Conservation (phyloP, 2,888 invertebrate genomes). For the Sarcophaga variegata region DNA sequence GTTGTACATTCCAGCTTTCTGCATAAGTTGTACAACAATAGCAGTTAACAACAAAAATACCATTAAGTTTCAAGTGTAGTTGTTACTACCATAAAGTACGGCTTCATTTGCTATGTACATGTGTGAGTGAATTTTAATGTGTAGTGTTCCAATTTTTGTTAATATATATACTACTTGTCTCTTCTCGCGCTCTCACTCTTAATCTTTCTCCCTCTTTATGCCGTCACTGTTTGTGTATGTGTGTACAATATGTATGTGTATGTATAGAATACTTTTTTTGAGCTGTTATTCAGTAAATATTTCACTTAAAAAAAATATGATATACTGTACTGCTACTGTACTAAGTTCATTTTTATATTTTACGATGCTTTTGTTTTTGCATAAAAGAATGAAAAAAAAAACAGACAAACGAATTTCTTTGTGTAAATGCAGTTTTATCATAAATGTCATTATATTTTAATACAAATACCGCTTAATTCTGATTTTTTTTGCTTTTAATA, state of each 20-base stretch:
- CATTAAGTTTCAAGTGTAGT: constrained; percentile 24
- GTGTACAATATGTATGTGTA: too few species aligned
- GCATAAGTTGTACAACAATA: constrained; percentile 3
- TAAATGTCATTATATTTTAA: constrained; percentile 19
- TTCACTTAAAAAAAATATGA: constrained; percentile 23
- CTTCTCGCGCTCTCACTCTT: too few species aligned
- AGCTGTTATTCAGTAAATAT: constrained; percentile 20
- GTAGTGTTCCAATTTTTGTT: constrained; percentile 30
- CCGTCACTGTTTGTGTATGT: too few species aligned
- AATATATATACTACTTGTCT: too few species aligned
- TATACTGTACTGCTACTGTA: too few species aligned
- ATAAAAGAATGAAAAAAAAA: constrained; percentile 12
- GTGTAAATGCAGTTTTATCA: constrained; percentile 28
- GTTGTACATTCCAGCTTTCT: background rate
- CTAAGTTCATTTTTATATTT: constrained; percentile 32
- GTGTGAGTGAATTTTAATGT: constrained; percentile 50
- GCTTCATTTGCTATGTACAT: constrained; percentile 46
- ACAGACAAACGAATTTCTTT: background rate
- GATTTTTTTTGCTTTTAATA: too few species aligned
- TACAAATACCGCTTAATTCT: background rate
- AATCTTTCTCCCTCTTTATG: too few species aligned
- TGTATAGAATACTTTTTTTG: too few species aligned
- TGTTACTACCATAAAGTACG: constrained; percentile 14
- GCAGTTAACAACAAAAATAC: constrained; percentile 28
- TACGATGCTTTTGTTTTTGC: constrained; percentile 1